Evolutionary conservation across 2,113 vertebrate genomes (phyloP).

Genomic region (Nyctibius bracteatus): DNA sequence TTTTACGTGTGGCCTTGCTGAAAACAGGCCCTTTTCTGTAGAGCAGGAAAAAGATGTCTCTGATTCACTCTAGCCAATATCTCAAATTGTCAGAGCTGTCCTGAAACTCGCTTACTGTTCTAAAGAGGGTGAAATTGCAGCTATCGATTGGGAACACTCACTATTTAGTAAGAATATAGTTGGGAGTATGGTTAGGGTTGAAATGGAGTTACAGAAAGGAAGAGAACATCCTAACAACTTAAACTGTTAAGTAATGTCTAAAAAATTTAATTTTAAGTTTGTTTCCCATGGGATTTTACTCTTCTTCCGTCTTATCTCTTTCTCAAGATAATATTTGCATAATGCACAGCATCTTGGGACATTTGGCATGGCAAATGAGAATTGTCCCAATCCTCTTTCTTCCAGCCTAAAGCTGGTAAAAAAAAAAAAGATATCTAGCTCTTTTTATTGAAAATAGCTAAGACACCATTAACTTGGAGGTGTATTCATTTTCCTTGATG

Average conservation of each 20-base stretch:
- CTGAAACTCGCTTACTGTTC: background rate
- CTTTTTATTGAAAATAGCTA: background rate
- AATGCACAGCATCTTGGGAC: background rate
- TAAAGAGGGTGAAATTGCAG: background rate
- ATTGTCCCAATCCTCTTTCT: background rate
- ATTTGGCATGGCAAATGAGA: background rate
- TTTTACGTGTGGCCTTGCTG: background rate
- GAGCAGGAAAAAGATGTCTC: background rate
- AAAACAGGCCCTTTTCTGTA: background rate
- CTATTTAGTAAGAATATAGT: background rate
- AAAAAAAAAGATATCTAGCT: background rate
- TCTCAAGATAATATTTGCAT: background rate
- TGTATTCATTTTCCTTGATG: background rate
- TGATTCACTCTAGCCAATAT: background rate
- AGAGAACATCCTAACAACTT: background rate
- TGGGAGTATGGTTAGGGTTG: background rate
- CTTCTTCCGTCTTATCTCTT: background rate
- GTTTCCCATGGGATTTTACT: background rate
- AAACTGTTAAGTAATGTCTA: background rate
- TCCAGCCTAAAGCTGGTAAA: background rate
- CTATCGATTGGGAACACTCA: background rate
- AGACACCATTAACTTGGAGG: background rate
- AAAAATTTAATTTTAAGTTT: background rate
- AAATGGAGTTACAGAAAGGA: background rate
- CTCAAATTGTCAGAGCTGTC: background rate